Evolutionary conservation across 2,888 invertebrate genomes (phyloP).

Genomic region (Tryphoninae sp.): DNA sequence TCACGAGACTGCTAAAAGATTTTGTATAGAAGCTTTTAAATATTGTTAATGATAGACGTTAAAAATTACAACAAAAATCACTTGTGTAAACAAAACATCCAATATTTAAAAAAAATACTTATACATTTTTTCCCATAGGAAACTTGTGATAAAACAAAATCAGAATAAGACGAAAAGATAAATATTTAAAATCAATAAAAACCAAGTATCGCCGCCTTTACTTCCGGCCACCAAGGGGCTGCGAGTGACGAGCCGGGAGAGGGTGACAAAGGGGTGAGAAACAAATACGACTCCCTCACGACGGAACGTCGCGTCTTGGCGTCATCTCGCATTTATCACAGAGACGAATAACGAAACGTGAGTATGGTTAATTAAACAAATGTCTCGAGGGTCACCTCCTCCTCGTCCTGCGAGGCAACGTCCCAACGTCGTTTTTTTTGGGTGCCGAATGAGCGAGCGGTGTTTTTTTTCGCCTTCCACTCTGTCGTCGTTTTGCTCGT

Average conservation of each 20-base stretch:
- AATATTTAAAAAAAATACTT: no score
- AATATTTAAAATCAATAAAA: background rate
- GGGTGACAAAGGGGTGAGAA: conserved; percentile 22
- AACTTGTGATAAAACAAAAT: no score
- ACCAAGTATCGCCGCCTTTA: background rate
- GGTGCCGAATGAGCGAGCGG: conserved; percentile 43
- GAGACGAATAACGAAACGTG: conserved; percentile 65
- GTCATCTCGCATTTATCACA: conserved; percentile 63
- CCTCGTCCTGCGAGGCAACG: conserved; percentile 11
- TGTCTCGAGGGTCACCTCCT: conserved; percentile 51
- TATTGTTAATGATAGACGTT: no score
- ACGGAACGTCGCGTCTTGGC: conserved; percentile 37
- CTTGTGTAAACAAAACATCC: no score
- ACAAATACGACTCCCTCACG: conserved; percentile 27
- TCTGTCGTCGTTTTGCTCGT: conserved; percentile 43
- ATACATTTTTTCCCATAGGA: no score
- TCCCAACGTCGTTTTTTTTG: conserved; percentile 28
- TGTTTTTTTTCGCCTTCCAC: conserved; percentile 29
- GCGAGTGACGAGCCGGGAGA: background rate
- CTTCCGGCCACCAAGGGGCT: background rate
- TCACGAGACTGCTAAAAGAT: no score
- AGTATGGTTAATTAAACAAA: conserved; percentile 68
- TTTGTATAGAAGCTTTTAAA: no score
- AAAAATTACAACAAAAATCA: no score
- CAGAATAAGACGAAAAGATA: no score